phyloP scores from a whole-genome alignment of 2,797 vertebrate species.

The Brachyalestes nurse region DNA sequence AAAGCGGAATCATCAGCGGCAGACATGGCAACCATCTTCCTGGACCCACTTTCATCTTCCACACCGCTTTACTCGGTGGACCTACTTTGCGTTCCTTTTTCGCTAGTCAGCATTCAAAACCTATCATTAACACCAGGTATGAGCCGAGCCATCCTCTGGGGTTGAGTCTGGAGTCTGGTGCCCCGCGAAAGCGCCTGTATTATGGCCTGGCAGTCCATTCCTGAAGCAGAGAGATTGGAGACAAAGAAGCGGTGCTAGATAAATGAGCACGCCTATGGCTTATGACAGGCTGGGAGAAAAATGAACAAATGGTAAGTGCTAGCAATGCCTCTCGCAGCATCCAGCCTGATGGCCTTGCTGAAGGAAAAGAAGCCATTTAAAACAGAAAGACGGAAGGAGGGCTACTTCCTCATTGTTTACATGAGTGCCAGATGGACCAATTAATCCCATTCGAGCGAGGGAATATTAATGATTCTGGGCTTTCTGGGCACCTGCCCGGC shows the following conservation, averaged over 20 bases:
- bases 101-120: constrained; percentile 32
- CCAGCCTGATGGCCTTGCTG: constrained; percentile 40
- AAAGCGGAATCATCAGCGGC: constrained; percentile 18
- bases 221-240: constrained; percentile 61
- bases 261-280: constrained; percentile 75
- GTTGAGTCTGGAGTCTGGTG: neutral
- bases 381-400: constrained; percentile 28
- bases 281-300: constrained; percentile 78
- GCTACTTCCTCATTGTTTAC: constrained; percentile 62
- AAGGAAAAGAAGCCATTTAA: constrained; percentile 56
- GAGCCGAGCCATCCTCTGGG: neutral
- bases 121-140: constrained; percentile 20
- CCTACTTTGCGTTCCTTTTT: constrained; percentile 2
- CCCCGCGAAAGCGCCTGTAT: neutral
- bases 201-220: constrained; percentile 16
- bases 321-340: constrained; percentile 56
- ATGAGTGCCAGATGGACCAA: constrained; percentile 85
- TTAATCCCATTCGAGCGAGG: constrained; percentile 81
- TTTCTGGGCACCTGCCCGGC: constrained; percentile 5
- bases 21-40: neutral
- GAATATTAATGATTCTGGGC: constrained; percentile 68
- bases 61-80: neutral
- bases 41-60: constrained; percentile 1
- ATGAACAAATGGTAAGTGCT: constrained; percentile 74
- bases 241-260: constrained; percentile 78